Percentiles rank a stretch among this genome's conserved stretches.
phyloP scores from a whole-genome alignment of 2,888 invertebrate genomes.

The Ichneumoninae sp. region DNA sequence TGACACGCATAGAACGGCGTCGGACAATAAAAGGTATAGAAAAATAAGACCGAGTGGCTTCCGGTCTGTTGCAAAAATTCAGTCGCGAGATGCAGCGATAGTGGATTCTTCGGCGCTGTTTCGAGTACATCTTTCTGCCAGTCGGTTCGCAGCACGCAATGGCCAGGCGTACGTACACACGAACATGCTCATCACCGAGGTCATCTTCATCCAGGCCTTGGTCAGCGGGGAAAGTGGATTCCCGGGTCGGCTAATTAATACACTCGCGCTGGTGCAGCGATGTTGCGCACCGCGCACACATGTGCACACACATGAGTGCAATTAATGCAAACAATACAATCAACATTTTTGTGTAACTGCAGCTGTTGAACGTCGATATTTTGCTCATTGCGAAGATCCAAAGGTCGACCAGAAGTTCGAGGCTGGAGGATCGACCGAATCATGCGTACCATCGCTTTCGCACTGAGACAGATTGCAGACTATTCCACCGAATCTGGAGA shows the following conservation, averaged over 20 bases:
- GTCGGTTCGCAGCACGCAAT: constrained; percentile 34
- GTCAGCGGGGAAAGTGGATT: constrained; percentile 72
- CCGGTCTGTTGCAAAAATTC: constrained; percentile 58
- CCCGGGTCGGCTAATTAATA: constrained; percentile 70
- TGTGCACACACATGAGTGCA: neutral
- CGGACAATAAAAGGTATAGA: neutral
- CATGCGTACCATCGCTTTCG: neutral
- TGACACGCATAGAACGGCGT: constrained; percentile 3
- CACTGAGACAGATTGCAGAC: too few relatives aligned
- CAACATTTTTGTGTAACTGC: neutral
- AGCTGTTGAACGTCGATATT: neutral
- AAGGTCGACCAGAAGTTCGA: constrained; percentile 1
- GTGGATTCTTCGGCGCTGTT: constrained; percentile 19
- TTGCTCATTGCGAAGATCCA: neutral
- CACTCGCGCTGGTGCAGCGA: constrained; percentile 37
- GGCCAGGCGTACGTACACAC: neutral
- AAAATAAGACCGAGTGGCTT: constrained; percentile 30
- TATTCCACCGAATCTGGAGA: too few relatives aligned
- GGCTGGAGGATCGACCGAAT: neutral
- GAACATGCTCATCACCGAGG: constrained; percentile 60
- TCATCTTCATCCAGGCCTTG: constrained; percentile 64
- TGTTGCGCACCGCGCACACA: constrained; percentile 16
- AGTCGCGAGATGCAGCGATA: constrained; percentile 24
- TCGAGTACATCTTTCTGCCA: constrained; percentile 7
- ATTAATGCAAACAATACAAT: neutral